A percentile compares a stretch with the other conserved stretches of the same genome.
Evolutionary conservation across 2,888 invertebrate species (phyloP).

Genomic region (Helleia helle): DNA sequence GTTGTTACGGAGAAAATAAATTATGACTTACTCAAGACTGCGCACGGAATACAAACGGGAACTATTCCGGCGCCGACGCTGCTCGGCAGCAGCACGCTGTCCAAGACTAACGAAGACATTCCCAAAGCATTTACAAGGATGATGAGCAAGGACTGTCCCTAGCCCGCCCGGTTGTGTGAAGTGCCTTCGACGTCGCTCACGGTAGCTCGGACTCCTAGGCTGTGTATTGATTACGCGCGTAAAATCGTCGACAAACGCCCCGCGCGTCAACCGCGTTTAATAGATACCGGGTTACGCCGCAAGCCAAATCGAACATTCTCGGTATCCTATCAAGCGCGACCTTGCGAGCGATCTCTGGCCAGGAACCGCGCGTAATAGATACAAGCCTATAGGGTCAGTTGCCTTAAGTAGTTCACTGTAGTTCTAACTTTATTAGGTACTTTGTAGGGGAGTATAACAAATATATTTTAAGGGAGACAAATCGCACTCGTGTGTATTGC

Average conservation of each 20-base stretch:
- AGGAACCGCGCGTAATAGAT: not conserved
- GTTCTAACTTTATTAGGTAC: not conserved
- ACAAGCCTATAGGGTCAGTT: conserved; percentile 1
- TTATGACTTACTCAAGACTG: conserved; percentile 89
- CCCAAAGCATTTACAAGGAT: conserved; percentile 82
- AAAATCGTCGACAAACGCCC: too few species aligned
- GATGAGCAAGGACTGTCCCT: conserved; percentile 62
- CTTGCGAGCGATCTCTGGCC: too few species aligned
- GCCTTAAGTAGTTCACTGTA: conserved; percentile 4
- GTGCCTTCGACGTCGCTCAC: conserved; percentile 19
- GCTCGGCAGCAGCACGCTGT: conserved; percentile 80
- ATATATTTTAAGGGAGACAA: not conserved
- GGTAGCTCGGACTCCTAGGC: too few species aligned
- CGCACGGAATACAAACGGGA: conserved; percentile 83
- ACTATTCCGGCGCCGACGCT: conserved; percentile 81
- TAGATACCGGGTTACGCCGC: too few species aligned
- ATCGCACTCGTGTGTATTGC: not conserved
- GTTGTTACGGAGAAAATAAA: conserved; percentile 90
- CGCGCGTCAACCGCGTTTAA: too few species aligned
- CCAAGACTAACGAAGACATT: conserved; percentile 89
- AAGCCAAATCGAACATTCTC: too few species aligned
- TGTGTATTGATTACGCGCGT: too few species aligned
- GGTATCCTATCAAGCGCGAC: too few species aligned
- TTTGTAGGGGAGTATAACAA: not conserved
- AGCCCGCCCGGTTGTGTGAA: conserved; percentile 23